Conservation (phyloP, 1,140 invertebrate genomes). For the Diplogasteroides magnus region DNA sequence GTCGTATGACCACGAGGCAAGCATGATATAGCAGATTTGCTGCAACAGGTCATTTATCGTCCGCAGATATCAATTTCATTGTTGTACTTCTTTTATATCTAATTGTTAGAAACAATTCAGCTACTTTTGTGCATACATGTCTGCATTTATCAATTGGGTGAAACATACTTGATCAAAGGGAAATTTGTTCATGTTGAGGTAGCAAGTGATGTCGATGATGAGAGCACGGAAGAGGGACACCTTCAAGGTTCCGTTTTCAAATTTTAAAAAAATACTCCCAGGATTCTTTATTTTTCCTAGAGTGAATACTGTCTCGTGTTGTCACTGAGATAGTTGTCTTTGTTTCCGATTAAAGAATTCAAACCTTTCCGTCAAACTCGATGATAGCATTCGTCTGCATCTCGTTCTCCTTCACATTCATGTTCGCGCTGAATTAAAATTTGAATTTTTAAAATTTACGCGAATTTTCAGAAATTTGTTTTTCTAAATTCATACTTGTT, state of each 20-base stretch:
- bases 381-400: constrained; percentile 51
- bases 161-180: constrained; percentile 43
- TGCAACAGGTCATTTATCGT: constrained; percentile 3
- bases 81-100: too few species aligned
- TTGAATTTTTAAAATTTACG: too few species aligned
- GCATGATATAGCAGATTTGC: constrained; percentile 52
- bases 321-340: too few species aligned
- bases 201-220: constrained; percentile 52
- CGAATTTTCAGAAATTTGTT: neutral
- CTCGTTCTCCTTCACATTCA: constrained; percentile 53
- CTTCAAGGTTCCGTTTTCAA: neutral
- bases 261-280: too few species aligned
- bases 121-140: too few species aligned
- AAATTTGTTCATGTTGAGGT: constrained; percentile 47
- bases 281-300: too few species aligned
- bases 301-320: too few species aligned
- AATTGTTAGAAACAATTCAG: too few species aligned
- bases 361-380: constrained; percentile 43
- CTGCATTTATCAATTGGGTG: too few species aligned
- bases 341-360: constrained; percentile 31
- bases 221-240: constrained; percentile 42
- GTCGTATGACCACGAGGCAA: constrained; percentile 50
- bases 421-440: constrained; percentile 51
- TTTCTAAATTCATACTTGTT: constrained; percentile 30
- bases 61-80: too few species aligned